phyloP scores from a whole-genome alignment of 2,888 invertebrate species.

The Craniophora ligustri region DNA sequence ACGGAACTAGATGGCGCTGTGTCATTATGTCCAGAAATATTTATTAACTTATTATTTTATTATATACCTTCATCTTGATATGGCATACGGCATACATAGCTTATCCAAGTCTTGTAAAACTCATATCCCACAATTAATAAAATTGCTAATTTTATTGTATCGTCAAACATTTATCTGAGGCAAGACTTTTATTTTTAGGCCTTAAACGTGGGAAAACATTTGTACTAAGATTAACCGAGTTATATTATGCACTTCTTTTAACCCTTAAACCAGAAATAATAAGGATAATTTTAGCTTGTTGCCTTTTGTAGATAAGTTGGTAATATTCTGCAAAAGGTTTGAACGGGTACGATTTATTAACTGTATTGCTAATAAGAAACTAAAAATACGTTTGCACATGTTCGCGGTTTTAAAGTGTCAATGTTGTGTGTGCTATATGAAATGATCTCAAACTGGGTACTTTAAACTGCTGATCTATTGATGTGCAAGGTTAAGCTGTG shows the following conservation, averaged over 20 bases:
- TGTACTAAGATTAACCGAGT: not conserved
- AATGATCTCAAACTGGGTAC: too few species aligned
- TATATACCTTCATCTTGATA: too few species aligned
- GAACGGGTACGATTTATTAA: not conserved
- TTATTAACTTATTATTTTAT: too few species aligned
- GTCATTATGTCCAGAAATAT: too few species aligned
- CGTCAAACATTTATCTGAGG: not conserved
- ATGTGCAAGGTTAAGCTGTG: too few species aligned
- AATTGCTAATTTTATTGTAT: not conserved
- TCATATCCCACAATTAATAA: not conserved
- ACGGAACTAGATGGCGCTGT: too few species aligned
- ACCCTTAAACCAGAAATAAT: not conserved
- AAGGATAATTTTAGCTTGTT: not conserved
- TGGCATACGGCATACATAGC: not conserved
- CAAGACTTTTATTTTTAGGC: not conserved
- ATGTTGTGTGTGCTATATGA: too few species aligned
- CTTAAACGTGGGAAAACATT: not conserved
- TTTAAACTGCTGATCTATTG: too few species aligned
- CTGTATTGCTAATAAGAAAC: conserved; percentile 1
- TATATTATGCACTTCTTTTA: not conserved
- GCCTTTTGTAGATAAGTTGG: not conserved
- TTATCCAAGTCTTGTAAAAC: not conserved
- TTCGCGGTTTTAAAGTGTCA: not conserved
- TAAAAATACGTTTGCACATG: not conserved
- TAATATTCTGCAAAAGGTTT: conserved; percentile 1